Evolutionary conservation across 2,113 vertebrate genomes (phyloP), one percentile per base, ranked within the genome.

Genomic region (Sceloporus undulatus): DNA sequence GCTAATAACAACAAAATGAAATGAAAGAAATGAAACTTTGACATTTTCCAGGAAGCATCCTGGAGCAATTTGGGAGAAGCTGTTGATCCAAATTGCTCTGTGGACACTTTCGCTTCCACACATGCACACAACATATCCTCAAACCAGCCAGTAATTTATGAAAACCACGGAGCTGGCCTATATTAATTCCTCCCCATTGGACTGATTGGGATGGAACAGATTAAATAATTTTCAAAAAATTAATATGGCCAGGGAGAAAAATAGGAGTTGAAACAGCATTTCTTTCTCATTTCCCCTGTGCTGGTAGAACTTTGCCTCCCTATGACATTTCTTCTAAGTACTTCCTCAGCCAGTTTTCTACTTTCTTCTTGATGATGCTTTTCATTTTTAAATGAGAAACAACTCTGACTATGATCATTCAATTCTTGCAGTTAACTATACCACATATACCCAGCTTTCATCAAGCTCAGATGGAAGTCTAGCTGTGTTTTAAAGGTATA

Each of bases 1-100:
- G 92, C 95, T 96, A 92, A 29, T 27, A 29, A 29, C 10, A 71
- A 71, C 27, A 71, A 71, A 71, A 27, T 23, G 3, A 87, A 90
- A 88, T 25, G 85, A 80, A 2, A 89, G 21, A 62, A n/a, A 40
- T 62, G 38, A 42, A 65, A 40, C 5, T 9, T 14, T 4, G 21
- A 71, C 19, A 66, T 71, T 59, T 11, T 74, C 19, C n/a, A 75
- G 68, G 27, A 27, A 9, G 25, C 27, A 71, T 5, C 29, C 25
- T 71, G 68, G 27, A 71, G 25, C 6, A 29, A 29, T 71, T 9
- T 25, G 21, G 66, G 66, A 27, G 66, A 68, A 68, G 66, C 25
- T 25, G 19, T 25, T 27, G 25, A 68, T 68, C 66, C 21, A 62
- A 16, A 62, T 62, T 62, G 11, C 11, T 62, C 59, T 62, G 59